Evolutionary conservation across 2,113 vertebrate genomes (phyloP).

Genomic region (Fukomys damarensis): DNA sequence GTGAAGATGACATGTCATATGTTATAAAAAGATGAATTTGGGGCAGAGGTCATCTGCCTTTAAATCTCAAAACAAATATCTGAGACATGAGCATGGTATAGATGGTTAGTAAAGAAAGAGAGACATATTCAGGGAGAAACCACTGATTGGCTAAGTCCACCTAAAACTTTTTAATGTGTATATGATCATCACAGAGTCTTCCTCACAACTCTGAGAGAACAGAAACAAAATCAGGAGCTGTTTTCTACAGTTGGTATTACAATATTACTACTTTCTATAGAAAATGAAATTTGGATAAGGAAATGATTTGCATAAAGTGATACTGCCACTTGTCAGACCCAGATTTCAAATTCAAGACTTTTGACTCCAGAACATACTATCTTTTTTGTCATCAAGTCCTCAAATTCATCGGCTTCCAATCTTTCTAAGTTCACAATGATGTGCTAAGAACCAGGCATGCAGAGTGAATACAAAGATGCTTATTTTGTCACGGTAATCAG

Average conservation of each 20-base stretch:
- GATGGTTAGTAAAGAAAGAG: neutral
- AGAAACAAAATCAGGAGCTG: neutral
- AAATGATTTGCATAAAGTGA: neutral
- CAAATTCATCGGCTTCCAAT: neutral
- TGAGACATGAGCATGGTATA: neutral
- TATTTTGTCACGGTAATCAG: no score
- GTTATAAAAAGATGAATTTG: neutral
- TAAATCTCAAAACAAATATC: neutral
- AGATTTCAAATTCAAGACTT: neutral
- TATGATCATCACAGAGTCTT: neutral
- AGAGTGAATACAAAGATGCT: neutral
- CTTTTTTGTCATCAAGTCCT: neutral
- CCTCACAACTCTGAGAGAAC: neutral
- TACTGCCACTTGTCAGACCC: neutral
- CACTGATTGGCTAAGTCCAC: neutral
- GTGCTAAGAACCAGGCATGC: neutral
- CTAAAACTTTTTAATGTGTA: neutral
- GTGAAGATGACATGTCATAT: no score
- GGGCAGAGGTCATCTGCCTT: neutral
- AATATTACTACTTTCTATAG: neutral
- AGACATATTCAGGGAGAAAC: neutral
- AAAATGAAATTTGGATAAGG: neutral
- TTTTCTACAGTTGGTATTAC: neutral
- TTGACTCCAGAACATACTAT: neutral
- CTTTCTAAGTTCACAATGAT: neutral